These are phyloP conservation scores for Alsophila aescularia DNA, from an alignment of 2,888 invertebrate species.

Conservation along the genomic window DNA sequence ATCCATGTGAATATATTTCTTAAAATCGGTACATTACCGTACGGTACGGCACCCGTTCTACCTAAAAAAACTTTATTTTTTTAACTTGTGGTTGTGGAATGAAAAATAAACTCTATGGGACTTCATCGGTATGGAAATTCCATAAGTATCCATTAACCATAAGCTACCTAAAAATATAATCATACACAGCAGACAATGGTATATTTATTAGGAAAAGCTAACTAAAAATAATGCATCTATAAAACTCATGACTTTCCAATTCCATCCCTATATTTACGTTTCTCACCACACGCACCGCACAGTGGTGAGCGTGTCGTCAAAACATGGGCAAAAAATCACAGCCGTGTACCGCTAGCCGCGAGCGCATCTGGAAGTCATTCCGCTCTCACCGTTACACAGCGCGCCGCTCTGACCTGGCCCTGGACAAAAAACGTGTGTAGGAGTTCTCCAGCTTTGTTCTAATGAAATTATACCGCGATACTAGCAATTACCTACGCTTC, in stretches of 20 bases:
- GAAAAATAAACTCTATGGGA: no score
- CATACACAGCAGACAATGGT: no score
- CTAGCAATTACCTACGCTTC: conserved; percentile 61
- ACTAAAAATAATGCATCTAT: neutral
- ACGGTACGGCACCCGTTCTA: no score
- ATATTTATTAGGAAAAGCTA: no score
- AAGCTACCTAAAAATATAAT: no score
- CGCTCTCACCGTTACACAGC: conserved; percentile 71
- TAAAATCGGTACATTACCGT: no score
- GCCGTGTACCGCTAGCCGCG: conserved; percentile 74
- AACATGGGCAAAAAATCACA: conserved; percentile 66
- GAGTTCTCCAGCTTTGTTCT: conserved; percentile 63
- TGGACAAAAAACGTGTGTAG: conserved; percentile 66
- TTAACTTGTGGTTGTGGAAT: no score
- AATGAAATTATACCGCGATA: conserved; percentile 60
- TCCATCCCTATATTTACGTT: conserved; percentile 44
- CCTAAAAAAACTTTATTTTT: no score
- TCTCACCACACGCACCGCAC: conserved; percentile 55
- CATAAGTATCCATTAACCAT: no score
- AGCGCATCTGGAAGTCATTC: conserved; percentile 79
- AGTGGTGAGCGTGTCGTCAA: conserved; percentile 46
- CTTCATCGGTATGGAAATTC: no score
- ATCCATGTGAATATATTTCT: no score
- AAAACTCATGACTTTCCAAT: conserved; percentile 14
- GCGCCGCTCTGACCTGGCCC: conserved; percentile 52